These are phyloP conservation scores for Callocephalon fimbriatum DNA, from an alignment of 2,113 vertebrate species.

Conservation along the genomic window DNA sequence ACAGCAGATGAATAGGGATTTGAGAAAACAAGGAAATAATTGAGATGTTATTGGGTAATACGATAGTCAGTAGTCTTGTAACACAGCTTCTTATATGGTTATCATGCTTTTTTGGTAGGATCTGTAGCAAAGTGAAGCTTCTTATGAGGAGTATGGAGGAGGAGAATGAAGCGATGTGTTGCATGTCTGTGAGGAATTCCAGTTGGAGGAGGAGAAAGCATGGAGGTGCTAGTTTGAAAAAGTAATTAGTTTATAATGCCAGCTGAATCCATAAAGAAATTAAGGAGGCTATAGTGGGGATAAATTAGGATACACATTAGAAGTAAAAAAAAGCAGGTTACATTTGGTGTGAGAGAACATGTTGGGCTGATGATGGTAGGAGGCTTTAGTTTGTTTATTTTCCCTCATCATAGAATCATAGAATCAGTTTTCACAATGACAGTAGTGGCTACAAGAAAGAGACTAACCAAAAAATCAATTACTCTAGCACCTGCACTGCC, in stretches of 20 bases:
- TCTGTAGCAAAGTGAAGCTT: neutral
- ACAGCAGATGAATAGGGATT: neutral
- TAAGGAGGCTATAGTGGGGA: neutral
- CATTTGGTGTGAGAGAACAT: neutral
- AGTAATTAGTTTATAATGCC: neutral
- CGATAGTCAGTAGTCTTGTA: neutral
- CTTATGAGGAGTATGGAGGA: neutral
- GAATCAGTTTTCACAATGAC: neutral
- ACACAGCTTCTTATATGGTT: neutral
- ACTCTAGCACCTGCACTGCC: neutral
- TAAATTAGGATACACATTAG: neutral
- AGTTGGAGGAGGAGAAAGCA: neutral
- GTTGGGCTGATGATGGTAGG: neutral
- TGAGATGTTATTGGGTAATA: neutral
- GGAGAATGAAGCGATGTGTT: neutral
- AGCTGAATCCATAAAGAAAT: neutral
- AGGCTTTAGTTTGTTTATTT: fast-evolving
- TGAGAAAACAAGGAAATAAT: neutral
- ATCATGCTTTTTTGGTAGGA: neutral
- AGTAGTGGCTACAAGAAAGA: neutral
- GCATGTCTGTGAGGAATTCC: neutral
- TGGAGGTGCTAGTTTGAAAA: neutral
- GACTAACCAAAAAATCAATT: neutral
- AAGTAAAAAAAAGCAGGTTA: neutral
- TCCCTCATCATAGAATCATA: neutral